Base-by-base conservation (phyloP, 2,113 vertebrate genomes). In the Coracopsis vasa region DNA sequence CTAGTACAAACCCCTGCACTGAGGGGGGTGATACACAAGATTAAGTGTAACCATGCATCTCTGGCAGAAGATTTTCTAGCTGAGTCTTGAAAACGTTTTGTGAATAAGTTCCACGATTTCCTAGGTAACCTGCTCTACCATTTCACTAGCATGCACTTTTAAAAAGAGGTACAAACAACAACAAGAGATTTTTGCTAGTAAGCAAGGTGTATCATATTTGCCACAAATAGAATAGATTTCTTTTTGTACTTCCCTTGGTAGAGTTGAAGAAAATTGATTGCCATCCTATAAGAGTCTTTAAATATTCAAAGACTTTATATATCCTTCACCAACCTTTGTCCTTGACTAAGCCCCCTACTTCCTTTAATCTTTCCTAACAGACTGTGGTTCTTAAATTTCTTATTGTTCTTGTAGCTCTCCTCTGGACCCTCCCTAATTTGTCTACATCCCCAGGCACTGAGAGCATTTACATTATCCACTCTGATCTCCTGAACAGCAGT, bases 401-500 rank as follows among this genome's bases (percentile, higher is more conserved):
- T 86, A 56, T 70, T 90, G 62, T 87, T 92, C 61, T 83, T 83
- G 29, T 42, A 50, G 37, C 64, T 87, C 37, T 84, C 51, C 51
- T 90, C 78, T 90, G 89, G 62, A 67, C 61, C 92, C n/a, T 90
- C 37, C 67, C 50, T 94, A 75, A 92, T 94, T 92, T 87, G 45
- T 92, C 86, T 66, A 7, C 77, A 80, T 92, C 66, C 77, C 54
- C 50, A 74, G 81, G 50, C 67, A 80, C 61, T 62, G 73, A 90
- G 25, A 80, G 14, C 47, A 67, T 87, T 92, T 92, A 45, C 51
- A 80, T 83, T 93, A 84, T 87, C 61, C 67, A 41, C 62, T 90
- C 81, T 87, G 67, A 62, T 84, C 56, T 84, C 33, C 74, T 75
- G 69, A 84, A 80, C 17, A 88, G 51, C 67, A 51, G 62, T 67